Percentiles rank a stretch among this genome's conserved stretches.
Evolutionary conservation across 2,113 vertebrate genomes (phyloP).

Genomic region (Labeo catla): DNA sequence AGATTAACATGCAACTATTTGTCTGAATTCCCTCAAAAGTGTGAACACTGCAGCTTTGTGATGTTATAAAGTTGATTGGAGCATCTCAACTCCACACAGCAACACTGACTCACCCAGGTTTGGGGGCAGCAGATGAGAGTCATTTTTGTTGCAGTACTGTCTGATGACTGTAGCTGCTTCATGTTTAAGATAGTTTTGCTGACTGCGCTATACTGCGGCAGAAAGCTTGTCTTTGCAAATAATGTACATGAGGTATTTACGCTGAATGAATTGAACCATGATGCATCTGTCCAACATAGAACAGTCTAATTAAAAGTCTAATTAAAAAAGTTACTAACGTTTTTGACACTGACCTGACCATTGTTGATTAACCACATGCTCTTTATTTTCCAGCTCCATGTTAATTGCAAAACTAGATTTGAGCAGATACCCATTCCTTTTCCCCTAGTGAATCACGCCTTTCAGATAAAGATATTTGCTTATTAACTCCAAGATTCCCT

Average conservation of each 20-base stretch:
- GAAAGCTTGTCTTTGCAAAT: neutral
- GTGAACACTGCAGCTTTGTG: neutral
- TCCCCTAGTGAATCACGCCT: neutral
- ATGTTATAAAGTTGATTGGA: neutral
- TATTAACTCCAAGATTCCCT: neutral
- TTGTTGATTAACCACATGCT: slow-evolving; percentile 2
- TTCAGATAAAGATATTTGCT: neutral
- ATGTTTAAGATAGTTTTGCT: neutral
- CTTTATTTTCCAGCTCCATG: neutral
- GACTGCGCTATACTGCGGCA: neutral
- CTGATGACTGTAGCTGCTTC: neutral
- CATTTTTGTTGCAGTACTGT: neutral
- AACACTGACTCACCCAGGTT: neutral
- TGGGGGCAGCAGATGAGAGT: neutral
- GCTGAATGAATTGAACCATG: neutral
- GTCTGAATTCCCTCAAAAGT: neutral
- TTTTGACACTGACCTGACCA: neutral
- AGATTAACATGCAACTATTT: neutral
- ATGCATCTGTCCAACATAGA: neutral
- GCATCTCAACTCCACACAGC: neutral
- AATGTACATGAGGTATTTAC: neutral
- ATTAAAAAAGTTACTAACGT: neutral
- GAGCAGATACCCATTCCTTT: neutral
- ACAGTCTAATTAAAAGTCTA: neutral
- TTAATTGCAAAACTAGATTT: neutral